Percentiles rank a stretch among this genome's conserved stretches.
Conservation (phyloP, 1,140 invertebrate genomes). For the Formica exsecta region DNA sequence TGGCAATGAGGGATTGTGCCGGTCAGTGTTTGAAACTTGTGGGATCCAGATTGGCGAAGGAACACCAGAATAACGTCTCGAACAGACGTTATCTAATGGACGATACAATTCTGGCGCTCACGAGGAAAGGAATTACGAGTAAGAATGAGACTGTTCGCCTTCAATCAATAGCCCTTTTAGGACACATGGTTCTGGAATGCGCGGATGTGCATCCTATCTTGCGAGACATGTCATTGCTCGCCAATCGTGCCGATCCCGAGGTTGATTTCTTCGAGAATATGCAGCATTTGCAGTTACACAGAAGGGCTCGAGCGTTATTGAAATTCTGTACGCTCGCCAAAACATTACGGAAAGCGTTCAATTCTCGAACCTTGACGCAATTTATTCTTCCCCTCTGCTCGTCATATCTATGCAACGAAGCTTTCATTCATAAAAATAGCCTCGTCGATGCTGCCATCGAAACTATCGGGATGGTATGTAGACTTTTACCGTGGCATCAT, state of each 20-base stretch:
- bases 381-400: slow-evolving; percentile 95
- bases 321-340: slow-evolving; percentile 89
- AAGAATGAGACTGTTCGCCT: slow-evolving; percentile 90
- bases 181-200: slow-evolving; percentile 91
- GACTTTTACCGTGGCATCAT: slow-evolving; percentile 93
- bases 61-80: slow-evolving; percentile 82
- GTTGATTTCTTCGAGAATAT: slow-evolving; percentile 98
- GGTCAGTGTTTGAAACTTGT: slow-evolving; percentile 90
- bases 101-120: slow-evolving; percentile 90
- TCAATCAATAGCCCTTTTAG: slow-evolving; percentile 92
- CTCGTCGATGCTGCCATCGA: slow-evolving; percentile 95
- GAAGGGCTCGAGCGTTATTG: slow-evolving; percentile 92
- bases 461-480: slow-evolving; percentile 91
- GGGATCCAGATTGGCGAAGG: slow-evolving; percentile 88
- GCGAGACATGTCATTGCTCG: slow-evolving; percentile 91
- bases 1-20: slow-evolving; percentile 93
- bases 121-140: slow-evolving; percentile 90
- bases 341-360: slow-evolving; percentile 88
- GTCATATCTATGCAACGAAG: slow-evolving; percentile 92
- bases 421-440: slow-evolving; percentile 91
- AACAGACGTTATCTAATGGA: slow-evolving; percentile 90
- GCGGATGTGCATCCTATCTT: slow-evolving; percentile 90
- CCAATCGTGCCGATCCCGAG: slow-evolving; percentile 92
- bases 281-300: slow-evolving; percentile 94
- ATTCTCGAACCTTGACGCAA: slow-evolving; percentile 91